Base-by-base conservation (phyloP, 2,797 vertebrate genomes). In the Notolepis coatsorum region DNA sequence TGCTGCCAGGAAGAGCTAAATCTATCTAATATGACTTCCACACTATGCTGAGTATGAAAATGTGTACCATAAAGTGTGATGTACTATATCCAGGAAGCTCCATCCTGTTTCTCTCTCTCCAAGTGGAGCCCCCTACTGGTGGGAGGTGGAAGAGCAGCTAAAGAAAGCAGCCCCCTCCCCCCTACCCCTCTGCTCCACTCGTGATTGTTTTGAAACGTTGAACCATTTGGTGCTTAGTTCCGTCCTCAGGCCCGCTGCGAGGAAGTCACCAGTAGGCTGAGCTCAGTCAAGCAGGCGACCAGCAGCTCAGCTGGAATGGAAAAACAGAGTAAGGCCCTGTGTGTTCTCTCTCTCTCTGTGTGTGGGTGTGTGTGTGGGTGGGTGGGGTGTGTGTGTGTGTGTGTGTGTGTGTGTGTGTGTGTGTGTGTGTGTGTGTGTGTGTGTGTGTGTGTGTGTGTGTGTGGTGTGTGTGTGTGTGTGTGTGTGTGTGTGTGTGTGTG, bases 251-350 rank as follows among this genome's bases (percentile, higher is more conserved):
- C 35, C 27, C 47, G 61, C 48, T 71, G 68, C 65, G 63, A 77
- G 49, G 58, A 75, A 77, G 74, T 72, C 75, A 61, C 66, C 61
- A 73, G 70, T 75, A 48, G 71, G 57, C 54, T 52, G 49, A 58
- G 61, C 52, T 87, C 77, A 79, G 83, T 89, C 77, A 88, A 82
- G 59, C 69, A 67, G 76, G 80, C 70, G 77, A 84, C 77, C 81
- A 6, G 71, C 71, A 66, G 75, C 77, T 79, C 71, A 47, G 65
- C 76, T 71, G 66, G 71, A 85, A 56, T 69, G 78, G 68, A 74
- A 73, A 74, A 77, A 37, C n/a, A 31, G 53, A 76, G 50, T 30
- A n/a, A 74, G 60, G 68, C 45, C 20, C 25, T 24, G n/a, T 27
- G 12, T 35, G 31, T 35, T 12, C 31, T 12, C 5, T 2, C 31